Base-by-base conservation (phyloP, 2,113 vertebrate genomes). In the Ceyx melanurus region DNA sequence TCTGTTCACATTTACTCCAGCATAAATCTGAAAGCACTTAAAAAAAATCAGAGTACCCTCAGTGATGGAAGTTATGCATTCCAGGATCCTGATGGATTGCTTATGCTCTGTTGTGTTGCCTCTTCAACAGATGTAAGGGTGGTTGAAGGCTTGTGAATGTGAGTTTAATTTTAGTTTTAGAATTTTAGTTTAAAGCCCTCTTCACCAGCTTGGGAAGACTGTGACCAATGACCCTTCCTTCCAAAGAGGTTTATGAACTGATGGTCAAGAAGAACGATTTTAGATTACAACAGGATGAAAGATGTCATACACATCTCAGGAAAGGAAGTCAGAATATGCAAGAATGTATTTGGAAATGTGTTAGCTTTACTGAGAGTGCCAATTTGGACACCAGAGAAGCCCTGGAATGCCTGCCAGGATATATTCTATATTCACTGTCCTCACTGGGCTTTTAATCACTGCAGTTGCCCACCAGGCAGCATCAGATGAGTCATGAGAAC, bases 401-500 rank as follows among this genome's bases (percentile, higher is more conserved):
- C 18, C 21, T 76, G 70, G 50, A 65, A 71, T 65, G 50, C 54
- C 23, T 75, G 53, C 60, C 89, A 76, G 67, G 53, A 70, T 82
- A 15, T 72, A 17, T 92, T 89, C 81, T 78, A 15, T 72, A 17
- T 92, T 89, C 81, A 75, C 58, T 75, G 23, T 91, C 53, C 31
- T 50, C 23, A 28, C 33, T 54, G 66, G 76, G 80, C 82, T 86
- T 82, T 94, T 53, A 86, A 86, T 43, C 60, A 43, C 82, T 83
- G 28, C 28, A 61, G 51, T 77, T 96, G 51, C 89, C 83, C 68
- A 76, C 65, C 6, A 82, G 67, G 72, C 93, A 93, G 40, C 61
- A 62, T 61, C 26, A 70, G 75, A 82, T 92, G 67, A 93, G 65
- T 92, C 90, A 87, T 73, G 33, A 82, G 82, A 92, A 89, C 51